Conservation (phyloP, 2,113 vertebrate species). For the Mus spicilegus region DNA sequence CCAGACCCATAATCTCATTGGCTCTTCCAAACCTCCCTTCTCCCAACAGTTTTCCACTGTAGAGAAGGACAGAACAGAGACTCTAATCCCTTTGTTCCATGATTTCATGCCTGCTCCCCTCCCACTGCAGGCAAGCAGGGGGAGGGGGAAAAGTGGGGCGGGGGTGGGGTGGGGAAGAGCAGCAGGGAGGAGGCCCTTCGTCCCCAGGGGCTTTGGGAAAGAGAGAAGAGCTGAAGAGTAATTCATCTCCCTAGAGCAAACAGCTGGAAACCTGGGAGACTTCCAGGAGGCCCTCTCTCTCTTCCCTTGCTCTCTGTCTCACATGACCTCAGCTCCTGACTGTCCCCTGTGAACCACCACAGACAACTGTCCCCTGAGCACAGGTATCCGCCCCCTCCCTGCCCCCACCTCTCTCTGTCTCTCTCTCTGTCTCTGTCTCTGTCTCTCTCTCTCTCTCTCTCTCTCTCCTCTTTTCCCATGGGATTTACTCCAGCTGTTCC, state of each 20-base stretch:
- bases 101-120: constrained; percentile 87
- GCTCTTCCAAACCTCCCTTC: not conserved
- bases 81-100: constrained; percentile 76
- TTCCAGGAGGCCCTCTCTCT: not conserved
- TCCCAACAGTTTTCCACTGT: constrained; percentile 73
- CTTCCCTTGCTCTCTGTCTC: not conserved
- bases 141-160: not conserved
- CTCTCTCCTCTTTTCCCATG: not conserved
- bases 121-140: constrained; percentile 78
- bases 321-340: not conserved
- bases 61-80: constrained; percentile 69
- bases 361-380: not conserved
- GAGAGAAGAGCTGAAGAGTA: not conserved
- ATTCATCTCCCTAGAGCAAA: not conserved
- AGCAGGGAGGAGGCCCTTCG: not conserved
- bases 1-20: constrained; percentile 61
- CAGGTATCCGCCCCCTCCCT: too few relatives aligned
- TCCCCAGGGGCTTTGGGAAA: not conserved
- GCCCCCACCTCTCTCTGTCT: too few relatives aligned
- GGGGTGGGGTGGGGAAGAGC: not conserved
- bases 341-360: not conserved
- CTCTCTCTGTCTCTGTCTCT: too few relatives aligned
- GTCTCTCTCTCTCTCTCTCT: too few relatives aligned
- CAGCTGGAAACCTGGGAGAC: constrained; percentile 21
- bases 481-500: not conserved